phyloP scores from a whole-genome alignment of 2,888 invertebrate species.

The Microchrysa polita region DNA sequence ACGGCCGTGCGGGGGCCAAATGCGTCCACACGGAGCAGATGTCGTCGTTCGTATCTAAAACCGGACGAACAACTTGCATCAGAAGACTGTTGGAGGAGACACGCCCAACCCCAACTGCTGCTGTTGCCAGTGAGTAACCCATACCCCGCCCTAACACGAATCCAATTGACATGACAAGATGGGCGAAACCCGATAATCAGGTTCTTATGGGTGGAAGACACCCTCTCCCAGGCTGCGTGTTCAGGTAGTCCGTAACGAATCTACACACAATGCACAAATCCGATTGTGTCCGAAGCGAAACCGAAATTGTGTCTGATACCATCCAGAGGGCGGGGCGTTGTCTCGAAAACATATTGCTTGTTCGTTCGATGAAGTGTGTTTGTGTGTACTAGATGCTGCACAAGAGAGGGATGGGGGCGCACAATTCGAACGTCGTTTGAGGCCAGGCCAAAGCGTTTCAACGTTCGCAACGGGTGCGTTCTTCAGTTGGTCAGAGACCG shows the following conservation, averaged over 20 bases:
- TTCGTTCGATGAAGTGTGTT: slow-evolving; percentile 50
- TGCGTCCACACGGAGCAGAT: slow-evolving; percentile 28
- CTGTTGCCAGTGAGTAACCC: no score
- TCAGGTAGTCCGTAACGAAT: slow-evolving; percentile 17
- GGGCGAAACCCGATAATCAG: slow-evolving; percentile 39
- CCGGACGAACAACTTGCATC: background rate
- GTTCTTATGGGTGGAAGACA: background rate
- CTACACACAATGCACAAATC: background rate
- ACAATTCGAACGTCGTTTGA: slow-evolving; percentile 51
- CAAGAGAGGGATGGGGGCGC: slow-evolving; percentile 49
- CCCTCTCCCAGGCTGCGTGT: slow-evolving; percentile 4
- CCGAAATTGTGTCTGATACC: slow-evolving; percentile 44
- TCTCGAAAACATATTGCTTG: no score
- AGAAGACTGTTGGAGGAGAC: no score
- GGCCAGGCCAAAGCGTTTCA: slow-evolving; percentile 52
- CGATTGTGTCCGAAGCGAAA: slow-evolving; percentile 36
- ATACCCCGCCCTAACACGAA: slow-evolving; percentile 9
- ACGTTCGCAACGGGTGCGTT: slow-evolving; percentile 56
- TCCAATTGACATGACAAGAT: slow-evolving; percentile 18
- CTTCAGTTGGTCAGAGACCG: slow-evolving; percentile 64
- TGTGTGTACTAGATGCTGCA: no score
- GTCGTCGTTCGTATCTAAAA: background rate
- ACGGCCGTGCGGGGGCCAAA: slow-evolving; percentile 28
- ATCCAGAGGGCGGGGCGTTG: slow-evolving; percentile 30
- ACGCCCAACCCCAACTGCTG: background rate